A percentile compares a stretch with the other conserved stretches of the same genome.
Evolutionary conservation across 2,113 vertebrate species (phyloP).

Genomic region (Lepidothrix coronata): DNA sequence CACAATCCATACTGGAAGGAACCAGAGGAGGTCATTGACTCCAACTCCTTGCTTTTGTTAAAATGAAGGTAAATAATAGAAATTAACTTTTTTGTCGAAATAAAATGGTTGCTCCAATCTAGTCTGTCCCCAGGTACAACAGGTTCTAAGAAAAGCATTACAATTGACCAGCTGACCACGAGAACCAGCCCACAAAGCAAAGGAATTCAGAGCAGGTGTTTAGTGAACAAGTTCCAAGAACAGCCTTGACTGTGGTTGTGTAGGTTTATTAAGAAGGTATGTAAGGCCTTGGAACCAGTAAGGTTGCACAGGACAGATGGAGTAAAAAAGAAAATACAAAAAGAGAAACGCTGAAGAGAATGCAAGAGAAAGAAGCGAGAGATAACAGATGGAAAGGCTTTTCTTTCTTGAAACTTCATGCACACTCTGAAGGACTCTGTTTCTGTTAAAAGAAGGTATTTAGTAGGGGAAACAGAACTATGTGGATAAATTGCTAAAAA

Average conservation of each 20-base stretch:
- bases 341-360: background rate
- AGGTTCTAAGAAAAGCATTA: background rate
- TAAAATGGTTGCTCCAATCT: background rate
- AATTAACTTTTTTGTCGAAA: background rate
- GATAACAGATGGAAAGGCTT: background rate
- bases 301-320: background rate
- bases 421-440: background rate
- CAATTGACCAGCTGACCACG: background rate
- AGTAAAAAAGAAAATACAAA: background rate
- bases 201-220: background rate
- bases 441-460: background rate
- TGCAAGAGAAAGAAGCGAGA: background rate
- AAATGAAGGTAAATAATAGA: background rate
- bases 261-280: background rate
- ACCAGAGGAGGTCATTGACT: background rate
- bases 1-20: background rate
- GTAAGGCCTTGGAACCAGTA: background rate
- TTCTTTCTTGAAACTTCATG: background rate
- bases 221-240: background rate
- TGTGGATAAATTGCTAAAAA: background rate
- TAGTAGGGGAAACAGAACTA: background rate
- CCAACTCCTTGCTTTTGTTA: background rate
- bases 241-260: background rate
- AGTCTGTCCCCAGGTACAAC: background rate
- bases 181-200: background rate